Conservation (phyloP, 2,888 invertebrate species). For the Cylloceria caligata region DNA sequence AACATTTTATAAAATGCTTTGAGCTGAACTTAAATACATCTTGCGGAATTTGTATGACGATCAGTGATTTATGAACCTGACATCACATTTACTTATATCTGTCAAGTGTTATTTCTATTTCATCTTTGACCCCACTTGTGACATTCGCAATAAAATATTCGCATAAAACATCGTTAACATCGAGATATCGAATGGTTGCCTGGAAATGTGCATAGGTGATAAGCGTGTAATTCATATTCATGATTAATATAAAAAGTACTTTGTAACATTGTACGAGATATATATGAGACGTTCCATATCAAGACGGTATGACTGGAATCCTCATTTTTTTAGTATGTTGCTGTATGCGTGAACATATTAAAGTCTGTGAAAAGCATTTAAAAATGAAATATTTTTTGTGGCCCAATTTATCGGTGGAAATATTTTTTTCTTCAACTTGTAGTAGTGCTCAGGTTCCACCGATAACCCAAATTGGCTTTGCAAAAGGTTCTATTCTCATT, state of each 20-base stretch:
- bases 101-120: slow-evolving; percentile 34
- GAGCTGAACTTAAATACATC: not conserved
- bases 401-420: too few relatives aligned
- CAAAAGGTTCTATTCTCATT: too few relatives aligned
- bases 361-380: too few relatives aligned
- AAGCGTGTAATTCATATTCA: slow-evolving; percentile 2
- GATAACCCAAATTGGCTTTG: too few relatives aligned
- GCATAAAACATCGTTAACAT: not conserved
- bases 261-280: slow-evolving; percentile 7
- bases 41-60: slow-evolving; percentile 9
- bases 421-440: too few relatives aligned
- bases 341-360: too few relatives aligned
- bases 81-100: not conserved
- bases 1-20: not conserved
- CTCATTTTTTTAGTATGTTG: too few relatives aligned
- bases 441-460: too few relatives aligned
- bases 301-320: too few relatives aligned
- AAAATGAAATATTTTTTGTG: too few relatives aligned
- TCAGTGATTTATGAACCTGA: slow-evolving; percentile 15
- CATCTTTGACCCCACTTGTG: slow-evolving; percentile 33
- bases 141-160: slow-evolving; percentile 10
- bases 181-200: not conserved
- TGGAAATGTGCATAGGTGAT: slow-evolving; percentile 4
- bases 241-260: not conserved
- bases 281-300: too few relatives aligned